These are phyloP conservation scores for Triplophysa siluroides DNA, from an alignment of 2,113 vertebrate genomes.

Conservation along the genomic window DNA sequence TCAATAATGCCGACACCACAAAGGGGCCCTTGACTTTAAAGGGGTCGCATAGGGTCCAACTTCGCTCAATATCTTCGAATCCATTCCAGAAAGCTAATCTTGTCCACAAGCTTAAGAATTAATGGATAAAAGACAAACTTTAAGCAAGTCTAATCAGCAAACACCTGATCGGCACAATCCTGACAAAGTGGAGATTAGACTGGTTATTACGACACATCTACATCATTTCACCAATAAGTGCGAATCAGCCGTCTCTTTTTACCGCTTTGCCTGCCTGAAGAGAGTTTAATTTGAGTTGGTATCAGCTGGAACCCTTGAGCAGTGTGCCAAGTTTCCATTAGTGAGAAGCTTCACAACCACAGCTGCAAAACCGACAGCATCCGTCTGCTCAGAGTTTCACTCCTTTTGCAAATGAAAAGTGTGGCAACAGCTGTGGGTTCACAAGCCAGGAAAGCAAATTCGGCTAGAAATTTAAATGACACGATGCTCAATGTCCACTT, in stretches of 20 bases:
- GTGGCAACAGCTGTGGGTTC: constrained; percentile 35
- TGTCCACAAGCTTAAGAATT: neutral
- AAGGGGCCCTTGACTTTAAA: constrained; percentile 25
- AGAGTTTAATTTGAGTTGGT: constrained; percentile 34
- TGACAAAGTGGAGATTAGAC: constrained; percentile 12
- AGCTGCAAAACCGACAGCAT: constrained; percentile 42
- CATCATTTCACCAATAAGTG: constrained; percentile 1
- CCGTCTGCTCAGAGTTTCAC: constrained; percentile 27
- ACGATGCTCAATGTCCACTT: neutral
- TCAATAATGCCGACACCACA: neutral
- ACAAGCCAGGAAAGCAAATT: constrained; percentile 26
- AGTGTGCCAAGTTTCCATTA: constrained; percentile 16
- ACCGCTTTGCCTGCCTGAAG: constrained; percentile 4
- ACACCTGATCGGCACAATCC: neutral
- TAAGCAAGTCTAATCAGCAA: constrained; percentile 18
- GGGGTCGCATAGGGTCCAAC: neutral
- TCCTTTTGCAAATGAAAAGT: constrained; percentile 31
- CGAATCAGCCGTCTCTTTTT: constrained; percentile 8
- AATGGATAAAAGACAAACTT: neutral
- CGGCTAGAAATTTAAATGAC: neutral
- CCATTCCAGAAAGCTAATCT: neutral
- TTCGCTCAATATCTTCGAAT: neutral
- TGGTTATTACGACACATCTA: neutral
- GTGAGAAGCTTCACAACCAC: constrained; percentile 35
- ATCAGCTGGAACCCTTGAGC: constrained; percentile 10